Base-by-base conservation (phyloP, 2,797 vertebrate species). In the Phalanger gymnotis region DNA sequence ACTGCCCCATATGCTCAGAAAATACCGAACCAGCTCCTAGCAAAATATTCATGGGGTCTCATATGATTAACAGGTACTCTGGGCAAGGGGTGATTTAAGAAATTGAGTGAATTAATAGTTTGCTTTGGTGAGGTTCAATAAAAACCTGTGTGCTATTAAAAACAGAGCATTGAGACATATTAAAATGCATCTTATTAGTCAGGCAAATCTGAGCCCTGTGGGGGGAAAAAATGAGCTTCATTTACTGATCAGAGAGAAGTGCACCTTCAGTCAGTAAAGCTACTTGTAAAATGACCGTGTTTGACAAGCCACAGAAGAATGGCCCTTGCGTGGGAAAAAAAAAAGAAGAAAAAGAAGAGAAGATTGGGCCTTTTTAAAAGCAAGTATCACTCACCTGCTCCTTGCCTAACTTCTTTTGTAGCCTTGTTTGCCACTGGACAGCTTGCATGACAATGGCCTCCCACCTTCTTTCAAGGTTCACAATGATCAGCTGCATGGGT, bases 361-460 rank as follows among this genome's bases (percentile, higher is more conserved):
- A 47, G 2, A 73, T 2, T 3, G 94, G 12, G 52, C 5, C n/a
- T 92, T 96, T 95, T 90, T 87, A 81, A 95, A 96, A 97, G 81
- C 27, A 94, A 95, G 30, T 2, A 53, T 92, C 93, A 98, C 99
- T 99, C 98, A 99, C 99, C 98, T 98, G 99, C 96, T 99, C 98
- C 94, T 99, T 98, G 94, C 99, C 99, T 97, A 99, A 94, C 96
- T 99, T 99, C 96, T 98, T 99, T 98, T 99, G 99, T 92, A 99
- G 99, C 94, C 99, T 98, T 91, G 99, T 99, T 98, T 99, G 99
- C 99, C 99, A 99, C 98, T 99, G 99, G 97, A 99, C 99, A 55
- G 99, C 99, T 98, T 99, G 99, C 99, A 99, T 99, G 98, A 99
- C 99, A 93, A 99, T 99, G 94, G 99, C 99, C 98, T 99, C 99